Evolutionary conservation across 2,797 vertebrate genomes (phyloP).

Genomic region (Coilia nasus): DNA sequence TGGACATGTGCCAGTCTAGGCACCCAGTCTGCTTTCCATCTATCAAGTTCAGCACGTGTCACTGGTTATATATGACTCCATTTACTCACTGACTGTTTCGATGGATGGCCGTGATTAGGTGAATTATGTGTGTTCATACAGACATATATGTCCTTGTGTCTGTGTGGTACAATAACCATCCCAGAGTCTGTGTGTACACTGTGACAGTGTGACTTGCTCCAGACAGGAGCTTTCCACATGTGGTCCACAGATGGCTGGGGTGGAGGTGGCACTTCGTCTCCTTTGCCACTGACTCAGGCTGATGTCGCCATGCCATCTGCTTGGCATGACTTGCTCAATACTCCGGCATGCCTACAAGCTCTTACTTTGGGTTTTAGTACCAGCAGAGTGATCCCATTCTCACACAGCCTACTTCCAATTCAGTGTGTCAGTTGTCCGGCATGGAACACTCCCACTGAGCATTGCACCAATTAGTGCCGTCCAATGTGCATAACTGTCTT

Average conservation of each 20-base stretch:
- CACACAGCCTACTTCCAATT: neutral
- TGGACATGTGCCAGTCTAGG: slow-evolving; percentile 17
- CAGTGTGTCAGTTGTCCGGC: neutral
- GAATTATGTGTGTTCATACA: neutral
- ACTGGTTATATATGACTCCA: neutral
- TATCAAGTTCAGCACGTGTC: neutral
- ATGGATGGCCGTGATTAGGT: neutral
- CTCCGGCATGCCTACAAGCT: neutral
- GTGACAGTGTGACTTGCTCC: neutral
- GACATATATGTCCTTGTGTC: neutral
- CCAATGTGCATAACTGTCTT: neutral
- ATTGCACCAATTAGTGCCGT: neutral
- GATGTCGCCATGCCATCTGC: neutral
- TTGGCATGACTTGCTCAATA: neutral
- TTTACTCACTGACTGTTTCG: neutral
- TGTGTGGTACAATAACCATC: neutral
- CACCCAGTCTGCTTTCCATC: slow-evolving; percentile 5
- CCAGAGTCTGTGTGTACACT: neutral
- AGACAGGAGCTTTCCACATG: neutral
- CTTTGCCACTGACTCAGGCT: slow-evolving; percentile 4
- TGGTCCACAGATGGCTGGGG: neutral
- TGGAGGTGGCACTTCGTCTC: neutral
- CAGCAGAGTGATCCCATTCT: neutral
- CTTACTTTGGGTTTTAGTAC: neutral
- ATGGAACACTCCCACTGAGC: neutral